Evolutionary conservation across 2,888 invertebrate species (phyloP).

Genomic region (Ceramica pisi): DNA sequence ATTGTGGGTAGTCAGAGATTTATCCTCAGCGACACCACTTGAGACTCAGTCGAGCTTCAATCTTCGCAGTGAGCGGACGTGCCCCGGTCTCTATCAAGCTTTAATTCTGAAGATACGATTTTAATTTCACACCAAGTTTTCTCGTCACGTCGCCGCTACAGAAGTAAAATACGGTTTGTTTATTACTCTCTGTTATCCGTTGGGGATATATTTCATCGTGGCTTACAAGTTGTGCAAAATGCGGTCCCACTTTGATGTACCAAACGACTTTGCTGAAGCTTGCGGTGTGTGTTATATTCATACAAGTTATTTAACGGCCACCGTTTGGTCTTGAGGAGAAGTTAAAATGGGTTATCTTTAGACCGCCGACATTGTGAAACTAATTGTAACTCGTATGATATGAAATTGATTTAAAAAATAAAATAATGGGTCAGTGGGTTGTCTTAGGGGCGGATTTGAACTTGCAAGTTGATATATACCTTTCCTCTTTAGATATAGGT

Average conservation of each 20-base stretch:
- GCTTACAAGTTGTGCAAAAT: constrained; percentile 55
- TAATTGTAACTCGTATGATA: constrained; percentile 42
- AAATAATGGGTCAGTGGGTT: too few relatives aligned
- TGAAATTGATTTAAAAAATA: too few relatives aligned
- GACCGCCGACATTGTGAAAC: constrained; percentile 31
- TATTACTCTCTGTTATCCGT: constrained; percentile 54
- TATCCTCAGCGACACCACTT: constrained; percentile 52
- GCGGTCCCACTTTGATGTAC: constrained; percentile 49
- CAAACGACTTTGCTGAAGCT: constrained; percentile 42
- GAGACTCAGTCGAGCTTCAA: constrained; percentile 69
- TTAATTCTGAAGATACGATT: constrained; percentile 48
- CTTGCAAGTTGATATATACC: not conserved
- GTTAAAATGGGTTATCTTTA: constrained; percentile 56
- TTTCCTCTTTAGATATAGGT: not conserved
- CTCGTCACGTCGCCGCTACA: constrained; percentile 41
- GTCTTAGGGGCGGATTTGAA: too few relatives aligned
- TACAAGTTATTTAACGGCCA: constrained; percentile 33
- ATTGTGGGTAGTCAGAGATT: constrained; percentile 70
- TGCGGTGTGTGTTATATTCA: constrained; percentile 50
- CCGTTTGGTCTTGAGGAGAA: constrained; percentile 21
- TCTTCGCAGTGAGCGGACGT: constrained; percentile 64
- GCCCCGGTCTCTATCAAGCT: constrained; percentile 59
- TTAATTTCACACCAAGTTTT: constrained; percentile 43
- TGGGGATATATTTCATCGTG: constrained; percentile 57
- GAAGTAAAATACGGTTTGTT: constrained; percentile 59